phyloP scores from a whole-genome alignment of 2,797 vertebrate species.

The Chelon auratus region DNA sequence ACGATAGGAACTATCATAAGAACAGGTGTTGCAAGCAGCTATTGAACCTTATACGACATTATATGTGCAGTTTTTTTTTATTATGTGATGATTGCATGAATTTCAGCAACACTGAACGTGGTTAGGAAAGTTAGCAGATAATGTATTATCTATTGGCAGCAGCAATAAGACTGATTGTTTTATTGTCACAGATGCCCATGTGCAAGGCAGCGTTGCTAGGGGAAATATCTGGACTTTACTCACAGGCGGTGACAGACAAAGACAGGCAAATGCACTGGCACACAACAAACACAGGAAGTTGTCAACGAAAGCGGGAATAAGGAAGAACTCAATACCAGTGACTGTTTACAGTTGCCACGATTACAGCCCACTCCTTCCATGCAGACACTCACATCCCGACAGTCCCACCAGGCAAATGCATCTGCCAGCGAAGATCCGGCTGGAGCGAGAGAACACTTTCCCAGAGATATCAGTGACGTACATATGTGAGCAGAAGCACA shows the following conservation, averaged over 20 bases:
- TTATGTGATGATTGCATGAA: conserved; percentile 33
- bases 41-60: not conserved
- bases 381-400: conserved; percentile 46
- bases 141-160: too few species aligned
- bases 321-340: conserved; percentile 64
- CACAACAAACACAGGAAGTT: conserved; percentile 51
- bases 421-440: conserved; percentile 77
- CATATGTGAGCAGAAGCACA: conserved; percentile 54
- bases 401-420: conserved; percentile 73
- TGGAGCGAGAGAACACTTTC: conserved; percentile 72
- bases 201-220: conserved; percentile 10
- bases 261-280: conserved; percentile 62
- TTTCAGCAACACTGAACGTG: conserved; percentile 6
- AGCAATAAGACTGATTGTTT: too few species aligned
- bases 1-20: conserved; percentile 37
- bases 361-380: conserved; percentile 50
- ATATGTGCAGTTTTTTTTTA: conserved; percentile 1
- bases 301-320: conserved; percentile 42
- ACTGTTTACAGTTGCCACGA: conserved; percentile 77
- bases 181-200: conserved; percentile 9
- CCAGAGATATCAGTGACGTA: conserved; percentile 83
- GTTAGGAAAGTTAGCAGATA: not conserved
- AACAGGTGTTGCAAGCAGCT: conserved; percentile 60
- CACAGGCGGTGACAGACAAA: conserved; percentile 56
- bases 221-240: conserved; percentile 43